phyloP scores from a whole-genome alignment of 2,113 vertebrate species.

The Leptobrachium leishanense region DNA sequence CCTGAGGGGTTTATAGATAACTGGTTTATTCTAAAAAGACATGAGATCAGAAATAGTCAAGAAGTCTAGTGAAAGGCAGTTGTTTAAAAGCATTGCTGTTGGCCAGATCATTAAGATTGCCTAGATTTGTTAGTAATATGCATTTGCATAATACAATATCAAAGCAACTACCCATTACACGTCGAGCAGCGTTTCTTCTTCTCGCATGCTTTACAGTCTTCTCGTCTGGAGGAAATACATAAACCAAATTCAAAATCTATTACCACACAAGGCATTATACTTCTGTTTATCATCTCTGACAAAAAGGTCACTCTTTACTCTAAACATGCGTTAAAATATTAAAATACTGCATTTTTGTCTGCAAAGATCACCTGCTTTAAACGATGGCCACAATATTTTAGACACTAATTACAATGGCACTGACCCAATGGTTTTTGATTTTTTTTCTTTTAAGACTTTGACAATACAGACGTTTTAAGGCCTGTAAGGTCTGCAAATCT shows the following conservation, averaged over 20 bases:
- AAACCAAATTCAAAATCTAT: background rate
- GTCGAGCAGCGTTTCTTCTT: constrained; percentile 42
- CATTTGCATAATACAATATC: background rate
- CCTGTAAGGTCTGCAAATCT: too few relatives aligned
- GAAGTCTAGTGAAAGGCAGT: background rate
- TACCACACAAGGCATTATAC: too few relatives aligned
- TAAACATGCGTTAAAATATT: too few relatives aligned
- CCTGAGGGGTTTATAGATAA: background rate
- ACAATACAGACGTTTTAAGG: too few relatives aligned
- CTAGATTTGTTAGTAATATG: background rate
- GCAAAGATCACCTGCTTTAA: too few relatives aligned
- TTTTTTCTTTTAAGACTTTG: too few relatives aligned
- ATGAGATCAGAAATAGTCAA: background rate
- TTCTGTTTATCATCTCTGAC: too few relatives aligned
- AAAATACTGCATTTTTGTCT: too few relatives aligned
- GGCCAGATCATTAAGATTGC: background rate
- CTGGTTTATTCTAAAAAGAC: background rate
- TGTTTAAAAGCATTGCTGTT: background rate
- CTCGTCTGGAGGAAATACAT: constrained; percentile 38
- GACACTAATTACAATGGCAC: too few relatives aligned
- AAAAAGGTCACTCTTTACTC: too few relatives aligned
- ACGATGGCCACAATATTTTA: too few relatives aligned
- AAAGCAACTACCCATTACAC: constrained; percentile 10
- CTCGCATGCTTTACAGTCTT: constrained; percentile 31
- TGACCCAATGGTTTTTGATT: too few relatives aligned